These are phyloP conservation scores for Odocoileus hemionus DNA, from an alignment of 2,113 vertebrate genomes.

Conservation along the genomic window DNA sequence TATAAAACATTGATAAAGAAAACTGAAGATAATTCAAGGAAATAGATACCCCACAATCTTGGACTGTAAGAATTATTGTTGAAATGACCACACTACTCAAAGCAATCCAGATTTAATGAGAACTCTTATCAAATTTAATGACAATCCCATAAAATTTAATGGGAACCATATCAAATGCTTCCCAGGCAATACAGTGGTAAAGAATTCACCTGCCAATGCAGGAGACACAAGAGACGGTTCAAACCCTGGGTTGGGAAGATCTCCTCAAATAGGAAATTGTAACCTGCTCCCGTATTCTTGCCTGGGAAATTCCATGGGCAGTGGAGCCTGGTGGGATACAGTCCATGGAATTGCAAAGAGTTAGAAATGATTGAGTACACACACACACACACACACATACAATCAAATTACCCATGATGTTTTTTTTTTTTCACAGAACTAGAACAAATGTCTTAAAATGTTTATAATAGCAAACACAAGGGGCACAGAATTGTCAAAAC, in stretches of 20 bases:
- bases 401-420: neutral
- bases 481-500: neutral
- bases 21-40: neutral
- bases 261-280: neutral
- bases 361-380: neutral
- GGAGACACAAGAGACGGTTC: neutral
- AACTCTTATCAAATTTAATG: neutral
- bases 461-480: neutral
- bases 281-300: neutral
- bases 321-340: neutral
- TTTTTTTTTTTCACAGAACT: neutral
- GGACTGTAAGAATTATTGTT: neutral
- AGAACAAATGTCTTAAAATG: neutral
- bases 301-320: neutral
- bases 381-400: neutral
- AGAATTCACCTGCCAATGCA: neutral
- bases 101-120: neutral
- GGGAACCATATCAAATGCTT: neutral
- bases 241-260: neutral
- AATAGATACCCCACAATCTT: neutral
- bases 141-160: neutral
- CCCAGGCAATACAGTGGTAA: neutral
- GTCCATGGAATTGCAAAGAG: neutral
- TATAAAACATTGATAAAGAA: neutral
- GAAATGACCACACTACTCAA: neutral